Evolutionary conservation across 30 jellyfish, hydroid and myxozoan species (phyloP).

Genomic region (Hydractinia echinata): DNA sequence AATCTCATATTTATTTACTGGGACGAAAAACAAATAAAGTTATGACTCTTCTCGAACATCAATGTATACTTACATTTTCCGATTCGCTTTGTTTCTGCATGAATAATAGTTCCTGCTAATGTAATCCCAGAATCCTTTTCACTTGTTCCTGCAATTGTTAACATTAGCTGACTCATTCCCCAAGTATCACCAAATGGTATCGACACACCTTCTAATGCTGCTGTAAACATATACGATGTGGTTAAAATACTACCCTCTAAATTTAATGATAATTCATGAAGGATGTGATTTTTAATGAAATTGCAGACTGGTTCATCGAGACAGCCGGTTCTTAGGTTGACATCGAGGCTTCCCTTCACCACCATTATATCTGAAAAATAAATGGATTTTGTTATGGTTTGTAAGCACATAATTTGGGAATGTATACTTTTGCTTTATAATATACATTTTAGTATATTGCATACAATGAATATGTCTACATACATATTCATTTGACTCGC

Average conservation of each 20-base stretch:
- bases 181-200: constrained; percentile 28
- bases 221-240: not conserved
- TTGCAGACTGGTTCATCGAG: constrained; percentile 37
- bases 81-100: constrained; percentile 26
- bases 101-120: constrained; percentile 18
- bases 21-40: not conserved
- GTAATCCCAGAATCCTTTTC: constrained; percentile 22
- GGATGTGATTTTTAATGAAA: constrained; percentile 27
- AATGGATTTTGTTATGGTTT: not conserved
- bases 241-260: not conserved
- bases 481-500: too few species aligned
- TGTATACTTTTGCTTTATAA: too few species aligned
- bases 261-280: constrained; percentile 7
- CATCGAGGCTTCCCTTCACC: constrained; percentile 5
- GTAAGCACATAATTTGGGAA: too few species aligned
- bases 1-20: too few species aligned
- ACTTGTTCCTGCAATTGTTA: constrained; percentile 12
- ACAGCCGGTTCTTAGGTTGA: constrained; percentile 27
- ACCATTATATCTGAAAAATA: constrained; percentile 4
- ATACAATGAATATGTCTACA: too few species aligned
- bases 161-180: constrained; percentile 4
- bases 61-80: constrained; percentile 28
- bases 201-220: constrained; percentile 11
- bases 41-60: not conserved
- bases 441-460: too few species aligned